phyloP scores from a whole-genome alignment of 2,113 vertebrate species.

The Lampris megalopsis region DNA sequence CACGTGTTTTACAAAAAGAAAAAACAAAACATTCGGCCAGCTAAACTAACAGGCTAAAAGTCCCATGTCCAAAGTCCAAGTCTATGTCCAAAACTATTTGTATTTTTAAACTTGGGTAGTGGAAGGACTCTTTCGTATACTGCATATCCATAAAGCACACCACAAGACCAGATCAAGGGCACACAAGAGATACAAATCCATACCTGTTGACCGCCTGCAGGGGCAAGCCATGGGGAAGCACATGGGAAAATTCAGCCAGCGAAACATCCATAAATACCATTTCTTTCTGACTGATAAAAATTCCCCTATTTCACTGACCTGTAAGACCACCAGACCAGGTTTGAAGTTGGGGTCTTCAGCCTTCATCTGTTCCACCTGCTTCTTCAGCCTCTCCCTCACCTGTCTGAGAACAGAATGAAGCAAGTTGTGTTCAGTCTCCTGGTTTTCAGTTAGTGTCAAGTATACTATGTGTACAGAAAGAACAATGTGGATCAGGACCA shows the following conservation, averaged over 20 bases:
- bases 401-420: slow-evolving; percentile 78
- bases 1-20: too few species aligned
- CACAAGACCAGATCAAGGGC: neutral
- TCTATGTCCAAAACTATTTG: neutral
- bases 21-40: too few species aligned
- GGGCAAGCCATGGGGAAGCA: slow-evolving; percentile 11
- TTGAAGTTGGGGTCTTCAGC: slow-evolving; percentile 86
- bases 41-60: neutral
- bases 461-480: neutral
- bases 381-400: slow-evolving; percentile 90
- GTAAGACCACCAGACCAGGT: slow-evolving; percentile 94
- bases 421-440: neutral
- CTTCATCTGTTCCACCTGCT: slow-evolving; percentile 89
- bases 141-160: neutral
- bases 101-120: neutral
- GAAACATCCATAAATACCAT: neutral
- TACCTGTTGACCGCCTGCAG: slow-evolving; percentile 22
- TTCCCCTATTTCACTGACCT: slow-evolving; percentile 79
- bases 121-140: neutral
- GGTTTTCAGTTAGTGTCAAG: neutral
- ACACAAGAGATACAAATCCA: neutral
- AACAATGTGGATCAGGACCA: too few species aligned
- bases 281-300: neutral
- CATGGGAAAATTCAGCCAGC: neutral
- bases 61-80: too few species aligned